Evolutionary conservation across 2,113 vertebrate species (phyloP), one percentile per base, ranked within the genome.

Genomic region (Physeter macrocephalus): DNA sequence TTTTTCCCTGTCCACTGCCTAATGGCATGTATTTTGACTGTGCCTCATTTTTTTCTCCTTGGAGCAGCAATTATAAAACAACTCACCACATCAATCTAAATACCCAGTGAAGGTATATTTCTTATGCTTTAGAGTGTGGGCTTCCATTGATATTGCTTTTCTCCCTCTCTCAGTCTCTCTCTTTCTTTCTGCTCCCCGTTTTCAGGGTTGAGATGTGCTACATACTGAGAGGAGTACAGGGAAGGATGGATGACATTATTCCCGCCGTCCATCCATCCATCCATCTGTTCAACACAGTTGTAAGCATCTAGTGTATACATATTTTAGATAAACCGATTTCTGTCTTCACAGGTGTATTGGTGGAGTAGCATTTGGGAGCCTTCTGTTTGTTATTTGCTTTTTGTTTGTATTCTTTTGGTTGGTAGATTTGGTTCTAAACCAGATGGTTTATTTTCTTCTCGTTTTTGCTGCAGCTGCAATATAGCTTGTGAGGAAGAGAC

Each of bases 401-500:
- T 72, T 69, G 57, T 66, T 94, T 54, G 59, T 46, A 93, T 89
- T 41, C 21, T 29, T 89, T 96, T 23, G 36, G 7, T 39, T 88
- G 14, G 23, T 72, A 67, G 27, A 62, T 43, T 88, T 95, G 46
- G 39, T 43, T 94, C 52, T 95, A 88, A 89, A 77, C 5, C 85
- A 84, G 52, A 81, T 81, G 92, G 95, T 88, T 95, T 57, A 93
- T 81, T 93, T 21, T 95, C 84, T 71, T 21, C 34, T 94, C 66
- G 43, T 64, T 96, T 95, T 90, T 95, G 62, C 41, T 82, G 86
- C 34, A 80, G 18, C 31, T 90, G 59, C 59, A 80, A 81, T 91
- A 43, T 43, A 84, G 31, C 80, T 77, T 90, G 74, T 96, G 66
- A 90, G 75, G 46, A 85, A 77, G 52, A 97, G 93, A 81, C n/a